Base-by-base conservation (phyloP, 2,888 invertebrate genomes). In the Sinodicranocentrus sp. region DNA sequence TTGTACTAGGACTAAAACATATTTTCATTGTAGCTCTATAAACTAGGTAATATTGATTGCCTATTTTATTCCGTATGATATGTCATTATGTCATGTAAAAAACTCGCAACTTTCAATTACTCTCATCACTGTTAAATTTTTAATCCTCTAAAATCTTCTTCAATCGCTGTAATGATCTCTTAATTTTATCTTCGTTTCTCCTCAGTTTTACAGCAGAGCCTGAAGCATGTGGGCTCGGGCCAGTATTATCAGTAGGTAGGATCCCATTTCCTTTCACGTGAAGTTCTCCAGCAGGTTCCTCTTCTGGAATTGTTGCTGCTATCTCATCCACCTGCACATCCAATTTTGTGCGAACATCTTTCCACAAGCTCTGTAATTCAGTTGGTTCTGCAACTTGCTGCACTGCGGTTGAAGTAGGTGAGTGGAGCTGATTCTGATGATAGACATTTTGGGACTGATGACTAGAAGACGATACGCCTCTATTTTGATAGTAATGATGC, bases 131-230 rank as follows among this genome's bases (percentile, higher is more conserved):
- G n/a, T n/a, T n/a, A n/a, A n/a, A n/a, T n/a, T n/a, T 48, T 71
- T 52, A 84, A 23, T 86, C 84, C n/a, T 86, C 86, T 63, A 86
- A 75, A 33, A 86, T 86, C 57, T 83, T 84, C 59, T 86, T 83
- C 39, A 86, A 72, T 54, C 85, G 61, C 48, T 86, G 82, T 8
- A 86, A 26, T 2, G 86, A 86, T n/a, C 85, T 59, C 44, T 86
- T 86, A 19, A 86, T 83, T 39, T 65, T 71, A 17, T 86, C 86
- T 17, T 86, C 83, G 28, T 76, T 72, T n/a, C 68, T 52, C 21
- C 39, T 73, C 26, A 75, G 43, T 39, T 73, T 79, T 1, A 75
- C 61, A 43, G 17, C 54, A 1, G 25, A 1, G 2, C 67, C 43
- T 6, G 63, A 63, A 28, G n/a, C 10, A 10, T 6, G 13, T 10